These are phyloP conservation scores for Drosophila punjabiensis DNA, from an alignment of 1,140 invertebrate genomes.

Conservation along the genomic window DNA sequence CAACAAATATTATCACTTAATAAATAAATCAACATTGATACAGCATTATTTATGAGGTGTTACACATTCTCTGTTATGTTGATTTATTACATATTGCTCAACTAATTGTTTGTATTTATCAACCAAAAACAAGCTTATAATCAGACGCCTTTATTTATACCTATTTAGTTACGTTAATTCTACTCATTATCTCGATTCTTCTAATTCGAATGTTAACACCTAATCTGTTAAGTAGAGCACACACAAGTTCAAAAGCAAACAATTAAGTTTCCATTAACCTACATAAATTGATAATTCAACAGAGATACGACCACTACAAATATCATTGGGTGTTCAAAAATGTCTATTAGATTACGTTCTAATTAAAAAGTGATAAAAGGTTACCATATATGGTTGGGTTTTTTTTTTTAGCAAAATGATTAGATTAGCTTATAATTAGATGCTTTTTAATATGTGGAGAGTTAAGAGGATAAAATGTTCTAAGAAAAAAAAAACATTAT, in stretches of 20 bases:
- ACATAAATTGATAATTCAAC: slow-evolving; percentile 21
- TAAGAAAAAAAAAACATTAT: too few relatives aligned
- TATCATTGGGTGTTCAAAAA: neutral
- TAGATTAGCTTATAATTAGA: neutral
- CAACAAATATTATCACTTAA: neutral
- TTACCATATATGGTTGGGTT: neutral
- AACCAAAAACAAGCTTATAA: slow-evolving; percentile 31
- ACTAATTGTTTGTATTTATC: slow-evolving; percentile 28
- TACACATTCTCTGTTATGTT: neutral
- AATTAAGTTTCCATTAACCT: slow-evolving; percentile 30
- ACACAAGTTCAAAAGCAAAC: slow-evolving; percentile 14
- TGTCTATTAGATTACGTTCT: neutral
- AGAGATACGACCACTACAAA: slow-evolving; percentile 15
- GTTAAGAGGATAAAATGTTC: neutral
- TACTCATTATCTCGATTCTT: slow-evolving; percentile 22
- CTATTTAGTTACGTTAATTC: slow-evolving; percentile 37
- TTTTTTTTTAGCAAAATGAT: neutral
- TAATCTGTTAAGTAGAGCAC: neutral
- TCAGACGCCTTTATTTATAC: slow-evolving; percentile 18
- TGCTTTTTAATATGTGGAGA: neutral
- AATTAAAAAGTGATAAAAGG: neutral
- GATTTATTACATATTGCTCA: slow-evolving; percentile 6
- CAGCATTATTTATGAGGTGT: neutral
- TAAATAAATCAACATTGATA: neutral
- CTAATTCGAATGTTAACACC: slow-evolving; percentile 27